A percentile compares a stretch with the other conserved stretches of the same genome.
Conservation (phyloP, 2,797 vertebrate genomes). For the Esox masquinongy region DNA sequence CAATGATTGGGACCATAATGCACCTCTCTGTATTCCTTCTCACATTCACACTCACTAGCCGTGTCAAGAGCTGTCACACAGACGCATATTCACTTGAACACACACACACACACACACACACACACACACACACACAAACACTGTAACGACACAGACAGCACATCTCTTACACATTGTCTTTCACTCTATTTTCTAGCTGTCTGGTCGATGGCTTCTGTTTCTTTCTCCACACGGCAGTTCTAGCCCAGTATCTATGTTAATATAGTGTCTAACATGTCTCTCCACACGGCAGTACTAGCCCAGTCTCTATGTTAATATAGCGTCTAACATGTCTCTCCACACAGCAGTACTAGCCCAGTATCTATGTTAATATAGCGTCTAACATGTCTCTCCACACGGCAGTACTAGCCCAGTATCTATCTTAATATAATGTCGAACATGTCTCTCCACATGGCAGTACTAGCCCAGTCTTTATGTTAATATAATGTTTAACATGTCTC, state of each 20-base stretch:
- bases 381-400: constrained; percentile 42
- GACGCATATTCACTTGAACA: constrained; percentile 32
- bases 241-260: constrained; percentile 58
- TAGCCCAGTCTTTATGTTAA: constrained; percentile 58
- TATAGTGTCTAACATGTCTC: constrained; percentile 34
- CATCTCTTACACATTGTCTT: constrained; percentile 72
- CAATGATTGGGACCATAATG: constrained; percentile 83
- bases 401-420: background rate
- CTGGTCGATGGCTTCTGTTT: constrained; percentile 66
- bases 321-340: too few relatives aligned
- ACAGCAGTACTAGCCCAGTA: background rate
- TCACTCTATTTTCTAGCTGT: constrained; percentile 75
- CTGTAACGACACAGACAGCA: constrained; percentile 71
- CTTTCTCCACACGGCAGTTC: constrained; percentile 54
- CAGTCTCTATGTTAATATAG: background rate
- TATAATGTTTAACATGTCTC: constrained; percentile 34
- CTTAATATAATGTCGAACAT: constrained; percentile 45
- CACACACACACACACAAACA: constrained; percentile 36
- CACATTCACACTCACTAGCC: constrained; percentile 73
- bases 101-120: constrained; percentile 23
- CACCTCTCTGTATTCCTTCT: constrained; percentile 79
- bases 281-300: background rate
- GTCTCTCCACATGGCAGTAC: constrained; percentile 63
- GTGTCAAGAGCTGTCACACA: constrained; percentile 67
- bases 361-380: too few relatives aligned